Evolutionary conservation across 2,888 invertebrate genomes (phyloP).

Genomic region (Polymixis flavicincta): DNA sequence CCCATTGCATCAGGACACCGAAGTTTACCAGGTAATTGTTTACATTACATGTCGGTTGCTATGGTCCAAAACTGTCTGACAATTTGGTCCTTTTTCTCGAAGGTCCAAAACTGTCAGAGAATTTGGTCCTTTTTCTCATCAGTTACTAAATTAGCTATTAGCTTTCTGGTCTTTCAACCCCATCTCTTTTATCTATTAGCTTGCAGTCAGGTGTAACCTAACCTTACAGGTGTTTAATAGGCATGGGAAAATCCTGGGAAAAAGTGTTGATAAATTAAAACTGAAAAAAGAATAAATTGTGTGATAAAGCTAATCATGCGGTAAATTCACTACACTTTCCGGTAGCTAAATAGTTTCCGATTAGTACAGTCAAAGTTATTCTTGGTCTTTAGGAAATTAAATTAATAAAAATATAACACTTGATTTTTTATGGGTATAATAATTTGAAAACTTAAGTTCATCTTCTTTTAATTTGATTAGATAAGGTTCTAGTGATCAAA

Average conservation of each 20-base stretch:
- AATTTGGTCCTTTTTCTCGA: too few species aligned
- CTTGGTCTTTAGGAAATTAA: not conserved
- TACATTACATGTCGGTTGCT: not conserved
- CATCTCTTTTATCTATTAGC: too few species aligned
- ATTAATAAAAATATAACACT: not conserved
- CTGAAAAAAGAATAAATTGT: not conserved
- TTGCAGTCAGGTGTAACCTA: not conserved
- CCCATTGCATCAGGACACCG: constrained; percentile 71
- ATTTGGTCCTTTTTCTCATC: not conserved
- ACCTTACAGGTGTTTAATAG: not conserved
- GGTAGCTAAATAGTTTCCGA: not conserved
- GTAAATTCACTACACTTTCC: not conserved
- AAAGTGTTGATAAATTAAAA: not conserved
- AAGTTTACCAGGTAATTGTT: constrained; percentile 59
- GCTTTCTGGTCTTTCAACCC: not conserved
- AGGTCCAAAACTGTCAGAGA: not conserved
- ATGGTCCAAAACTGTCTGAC: not conserved
- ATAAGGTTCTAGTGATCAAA: not conserved
- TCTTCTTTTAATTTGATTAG: not conserved
- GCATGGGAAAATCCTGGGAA: constrained; percentile 4
- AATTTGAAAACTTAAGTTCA: not conserved
- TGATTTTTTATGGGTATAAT: not conserved
- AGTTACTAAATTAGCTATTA: not conserved
- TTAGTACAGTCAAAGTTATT: not conserved
- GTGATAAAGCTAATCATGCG: not conserved